phyloP scores from a whole-genome alignment of 64 coral and sea anemone species.

The Platygyra sinensis region DNA sequence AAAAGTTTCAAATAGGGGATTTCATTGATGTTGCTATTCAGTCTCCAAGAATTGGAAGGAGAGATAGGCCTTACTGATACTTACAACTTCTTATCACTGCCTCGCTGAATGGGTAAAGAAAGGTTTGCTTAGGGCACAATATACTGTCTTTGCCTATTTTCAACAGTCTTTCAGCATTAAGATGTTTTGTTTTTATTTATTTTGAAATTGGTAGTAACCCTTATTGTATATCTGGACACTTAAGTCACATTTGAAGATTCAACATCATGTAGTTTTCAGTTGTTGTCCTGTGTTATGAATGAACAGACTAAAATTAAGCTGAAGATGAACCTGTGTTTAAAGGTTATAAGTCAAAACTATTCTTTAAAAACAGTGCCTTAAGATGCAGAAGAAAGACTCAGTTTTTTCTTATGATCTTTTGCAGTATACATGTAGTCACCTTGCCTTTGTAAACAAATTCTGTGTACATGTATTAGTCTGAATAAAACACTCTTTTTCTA shows the following conservation, averaged over 20 bases:
- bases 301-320: too few species aligned
- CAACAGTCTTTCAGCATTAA: too few species aligned
- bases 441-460: not conserved
- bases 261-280: too few species aligned
- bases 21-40: conserved; percentile 99
- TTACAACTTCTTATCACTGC: not conserved
- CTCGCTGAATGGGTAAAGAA: not conserved
- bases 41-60: conserved; percentile 64
- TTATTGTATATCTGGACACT: too few species aligned
- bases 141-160: too few species aligned
- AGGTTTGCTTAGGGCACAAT: not conserved
- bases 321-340: too few species aligned
- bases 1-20: conserved; percentile 99
- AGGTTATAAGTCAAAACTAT: not conserved
- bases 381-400: not conserved
- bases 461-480: not conserved
- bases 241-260: too few species aligned
- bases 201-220: too few species aligned
- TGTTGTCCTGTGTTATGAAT: too few species aligned
- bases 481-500: not conserved
- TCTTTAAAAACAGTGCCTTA: not conserved
- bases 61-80: conserved; percentile 59
- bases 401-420: not conserved
- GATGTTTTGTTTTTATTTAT: too few species aligned
- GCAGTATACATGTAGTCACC: not conserved